phyloP scores from a whole-genome alignment of 1,140 invertebrate genomes.

The Berghia stephanieae region DNA sequence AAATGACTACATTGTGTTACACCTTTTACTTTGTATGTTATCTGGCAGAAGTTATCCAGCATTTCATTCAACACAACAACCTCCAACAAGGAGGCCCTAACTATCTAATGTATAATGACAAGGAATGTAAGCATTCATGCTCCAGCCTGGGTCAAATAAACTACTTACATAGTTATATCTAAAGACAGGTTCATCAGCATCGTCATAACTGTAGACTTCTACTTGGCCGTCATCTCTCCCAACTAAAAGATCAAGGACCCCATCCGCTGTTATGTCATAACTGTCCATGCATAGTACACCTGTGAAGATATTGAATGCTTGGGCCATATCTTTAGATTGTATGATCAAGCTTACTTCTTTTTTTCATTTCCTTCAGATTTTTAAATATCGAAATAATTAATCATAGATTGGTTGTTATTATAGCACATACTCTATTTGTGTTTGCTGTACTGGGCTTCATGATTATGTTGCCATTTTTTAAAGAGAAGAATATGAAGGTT shows the following conservation, averaged over 20 bases:
- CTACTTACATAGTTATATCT: conserved; percentile 64
- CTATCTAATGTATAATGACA: too few species aligned
- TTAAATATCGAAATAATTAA: too few species aligned
- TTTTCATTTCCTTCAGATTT: conserved; percentile 67
- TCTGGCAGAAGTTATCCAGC: too few species aligned
- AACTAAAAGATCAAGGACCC: conserved; percentile 73
- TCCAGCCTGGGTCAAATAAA: background rate
- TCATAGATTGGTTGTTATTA: too few species aligned
- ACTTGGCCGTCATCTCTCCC: conserved; percentile 75
- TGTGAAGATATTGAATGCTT: conserved; percentile 30
- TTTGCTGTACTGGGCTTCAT: too few species aligned
- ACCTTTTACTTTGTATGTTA: too few species aligned
- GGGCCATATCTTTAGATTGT: conserved; percentile 14
- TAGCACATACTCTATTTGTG: too few species aligned
- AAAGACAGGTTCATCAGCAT: conserved; percentile 71
- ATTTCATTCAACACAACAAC: background rate
- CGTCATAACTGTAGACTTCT: conserved; percentile 74
- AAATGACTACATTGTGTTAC: too few species aligned
- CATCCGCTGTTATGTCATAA: conserved; percentile 77
- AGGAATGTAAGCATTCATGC: too few species aligned
- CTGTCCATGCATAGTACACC: conserved; percentile 75
- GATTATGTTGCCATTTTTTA: too few species aligned
- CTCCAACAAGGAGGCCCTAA: too few species aligned
- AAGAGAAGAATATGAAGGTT: too few species aligned
- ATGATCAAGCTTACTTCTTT: conserved; percentile 65